Evolutionary conservation across 2,888 invertebrate genomes (phyloP).

Genomic region (Timema podura): DNA sequence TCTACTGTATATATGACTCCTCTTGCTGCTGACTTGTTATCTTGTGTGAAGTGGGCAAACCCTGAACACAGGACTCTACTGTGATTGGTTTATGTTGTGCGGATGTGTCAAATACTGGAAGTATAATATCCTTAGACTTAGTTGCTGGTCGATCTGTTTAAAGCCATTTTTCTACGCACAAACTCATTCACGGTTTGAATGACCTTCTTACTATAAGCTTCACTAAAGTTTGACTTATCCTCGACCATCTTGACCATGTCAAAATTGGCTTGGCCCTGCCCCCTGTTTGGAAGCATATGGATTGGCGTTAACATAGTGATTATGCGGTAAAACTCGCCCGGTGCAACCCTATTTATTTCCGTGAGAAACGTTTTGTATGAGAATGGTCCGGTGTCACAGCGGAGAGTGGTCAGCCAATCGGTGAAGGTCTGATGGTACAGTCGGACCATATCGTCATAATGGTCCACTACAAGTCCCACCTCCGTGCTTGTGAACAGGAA

Average conservation of each 20-base stretch:
- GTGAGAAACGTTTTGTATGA: not conserved
- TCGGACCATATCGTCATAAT: constrained; percentile 49
- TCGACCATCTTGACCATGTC: no score
- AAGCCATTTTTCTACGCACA: not conserved
- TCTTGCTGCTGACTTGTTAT: no score
- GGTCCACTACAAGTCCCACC: constrained; percentile 44
- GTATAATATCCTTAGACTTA: no score
- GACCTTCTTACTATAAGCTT: not conserved
- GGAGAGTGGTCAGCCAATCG: constrained; percentile 43
- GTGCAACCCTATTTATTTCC: constrained; percentile 11
- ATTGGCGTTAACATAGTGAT: not conserved
- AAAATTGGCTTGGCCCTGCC: no score
- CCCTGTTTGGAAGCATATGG: no score
- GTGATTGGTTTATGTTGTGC: no score
- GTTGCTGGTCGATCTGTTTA: not conserved
- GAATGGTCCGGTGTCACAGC: constrained; percentile 37
- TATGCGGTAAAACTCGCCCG: not conserved
- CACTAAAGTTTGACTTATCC: not conserved
- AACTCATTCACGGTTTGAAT: not conserved
- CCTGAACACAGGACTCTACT: no score
- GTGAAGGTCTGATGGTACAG: constrained; percentile 52
- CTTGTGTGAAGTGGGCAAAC: no score
- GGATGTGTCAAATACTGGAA: no score
- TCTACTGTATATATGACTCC: no score
- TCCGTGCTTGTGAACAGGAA: constrained; percentile 53